Base-by-base conservation (phyloP, 2,888 invertebrate genomes). In the Amphiduros pacificus region DNA sequence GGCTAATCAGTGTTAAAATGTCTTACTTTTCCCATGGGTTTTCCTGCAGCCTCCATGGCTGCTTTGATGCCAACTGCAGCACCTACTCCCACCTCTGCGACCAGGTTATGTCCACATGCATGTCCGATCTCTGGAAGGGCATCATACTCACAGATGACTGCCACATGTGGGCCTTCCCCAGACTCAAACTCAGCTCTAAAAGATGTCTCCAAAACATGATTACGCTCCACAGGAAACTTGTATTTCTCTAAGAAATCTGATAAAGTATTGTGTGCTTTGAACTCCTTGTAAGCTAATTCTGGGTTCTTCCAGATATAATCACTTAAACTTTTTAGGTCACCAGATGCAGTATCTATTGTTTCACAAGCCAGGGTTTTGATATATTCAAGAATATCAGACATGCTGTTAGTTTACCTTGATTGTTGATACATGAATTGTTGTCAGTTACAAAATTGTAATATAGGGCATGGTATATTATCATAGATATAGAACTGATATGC, bases 231-330 rank as follows among this genome's bases (percentile, higher is more conserved):
- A 36, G 48, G 20, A 56, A 76, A 77, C 17, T 74, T 51, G 44
- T 65, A 52, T 24, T 63, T 49, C 59, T 71, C 66, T 14, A 76
- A 56, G 41, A 66, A 68, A n/a, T 68, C 68, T 0, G 71, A 68
- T 24, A 77, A 57, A 11, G 70, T 41, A 29, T 71, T 59, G 60
- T 76, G 76, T 4, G 77, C 75, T 24, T 65, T 55, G 29, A 63
- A 56, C 58, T 81, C 80, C 51, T 77, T 67, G 56, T 66, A 74
- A 22, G 66, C 70, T 44, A 76, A 55, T 55, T 81, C 80, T 1
- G 80, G 81, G 57, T 75, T 71, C n/a, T 68, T 63, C 78, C 78
- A 79, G 4, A 80, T 68, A 9, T 74, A 68, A 36, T 71, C 64
- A 65, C 78, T 78, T 2, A 80, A 56, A 17, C 61, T 52, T 44